These are phyloP conservation scores for Falco concolor DNA, from an alignment of 2,797 vertebrate genomes.

Conservation along the genomic window DNA sequence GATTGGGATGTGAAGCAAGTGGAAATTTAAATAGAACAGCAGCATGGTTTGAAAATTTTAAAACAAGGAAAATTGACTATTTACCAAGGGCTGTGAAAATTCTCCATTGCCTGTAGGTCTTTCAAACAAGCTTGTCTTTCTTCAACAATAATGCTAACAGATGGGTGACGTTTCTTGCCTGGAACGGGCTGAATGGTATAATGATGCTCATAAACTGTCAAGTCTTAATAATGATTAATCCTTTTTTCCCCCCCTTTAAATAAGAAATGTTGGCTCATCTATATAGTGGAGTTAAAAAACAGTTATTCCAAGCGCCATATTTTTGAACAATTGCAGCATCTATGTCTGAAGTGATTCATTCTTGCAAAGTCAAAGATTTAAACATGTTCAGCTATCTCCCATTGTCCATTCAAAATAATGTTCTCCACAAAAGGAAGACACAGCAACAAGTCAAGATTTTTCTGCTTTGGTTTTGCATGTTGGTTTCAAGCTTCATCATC, in stretches of 20 bases:
- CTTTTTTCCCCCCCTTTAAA: neutral
- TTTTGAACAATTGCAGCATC: neutral
- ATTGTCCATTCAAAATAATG: neutral
- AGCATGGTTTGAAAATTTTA: neutral
- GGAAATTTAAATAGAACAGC: neutral
- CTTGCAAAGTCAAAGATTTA: neutral
- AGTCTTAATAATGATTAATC: neutral
- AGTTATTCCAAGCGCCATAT: neutral
- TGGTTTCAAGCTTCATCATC: conserved; percentile 36
- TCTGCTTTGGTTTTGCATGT: conserved; percentile 7
- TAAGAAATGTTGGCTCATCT: neutral
- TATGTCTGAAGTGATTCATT: neutral
- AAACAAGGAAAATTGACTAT: neutral
- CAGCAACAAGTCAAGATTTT: neutral
- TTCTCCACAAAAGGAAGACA: conserved; percentile 3
- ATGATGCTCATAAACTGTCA: neutral
- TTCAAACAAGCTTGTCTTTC: neutral
- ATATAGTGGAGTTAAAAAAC: neutral
- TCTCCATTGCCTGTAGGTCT: neutral
- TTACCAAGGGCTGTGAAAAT: neutral
- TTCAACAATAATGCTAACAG: neutral
- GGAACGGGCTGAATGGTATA: neutral
- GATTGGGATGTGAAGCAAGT: neutral
- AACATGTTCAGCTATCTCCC: neutral
- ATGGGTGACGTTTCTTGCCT: neutral